phyloP scores from a whole-genome alignment of 1,140 invertebrate genomes.

The Anastrepha obliqua region DNA sequence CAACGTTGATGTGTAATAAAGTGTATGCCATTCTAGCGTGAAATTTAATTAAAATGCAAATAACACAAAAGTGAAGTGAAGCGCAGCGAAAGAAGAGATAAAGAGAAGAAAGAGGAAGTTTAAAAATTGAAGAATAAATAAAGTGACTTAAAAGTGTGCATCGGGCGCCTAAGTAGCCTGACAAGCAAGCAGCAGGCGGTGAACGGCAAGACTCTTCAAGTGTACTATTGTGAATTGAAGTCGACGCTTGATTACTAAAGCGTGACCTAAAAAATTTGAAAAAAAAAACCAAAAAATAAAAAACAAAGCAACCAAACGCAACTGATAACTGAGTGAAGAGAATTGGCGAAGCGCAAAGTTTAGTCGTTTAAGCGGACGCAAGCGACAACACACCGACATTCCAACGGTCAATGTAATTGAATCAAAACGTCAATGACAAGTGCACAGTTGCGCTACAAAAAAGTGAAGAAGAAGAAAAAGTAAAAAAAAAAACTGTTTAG shows the following conservation, averaged over 20 bases:
- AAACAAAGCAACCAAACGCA: neutral
- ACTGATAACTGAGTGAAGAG: too few species aligned
- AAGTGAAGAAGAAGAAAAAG: constrained; percentile 20
- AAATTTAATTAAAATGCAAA: constrained; percentile 22
- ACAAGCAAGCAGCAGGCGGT: neutral
- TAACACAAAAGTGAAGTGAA: constrained; percentile 31
- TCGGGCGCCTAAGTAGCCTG: neutral
- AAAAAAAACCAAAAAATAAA: neutral
- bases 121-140: neutral
- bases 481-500: neutral
- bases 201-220: neutral
- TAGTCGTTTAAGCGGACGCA: neutral
- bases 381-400: constrained; percentile 3
- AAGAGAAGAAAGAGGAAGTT: neutral
- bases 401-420: constrained; percentile 42
- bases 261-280: neutral
- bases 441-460: constrained; percentile 1
- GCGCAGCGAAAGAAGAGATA: neutral
- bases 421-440: constrained; percentile 41
- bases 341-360: neutral
- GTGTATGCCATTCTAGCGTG: constrained; percentile 8
- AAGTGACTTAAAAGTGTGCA: neutral
- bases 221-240: neutral
- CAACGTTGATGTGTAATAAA: neutral
- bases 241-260: constrained; percentile 3